Conservation (phyloP, 2,888 invertebrate genomes). For the Agrochola macilenta region DNA sequence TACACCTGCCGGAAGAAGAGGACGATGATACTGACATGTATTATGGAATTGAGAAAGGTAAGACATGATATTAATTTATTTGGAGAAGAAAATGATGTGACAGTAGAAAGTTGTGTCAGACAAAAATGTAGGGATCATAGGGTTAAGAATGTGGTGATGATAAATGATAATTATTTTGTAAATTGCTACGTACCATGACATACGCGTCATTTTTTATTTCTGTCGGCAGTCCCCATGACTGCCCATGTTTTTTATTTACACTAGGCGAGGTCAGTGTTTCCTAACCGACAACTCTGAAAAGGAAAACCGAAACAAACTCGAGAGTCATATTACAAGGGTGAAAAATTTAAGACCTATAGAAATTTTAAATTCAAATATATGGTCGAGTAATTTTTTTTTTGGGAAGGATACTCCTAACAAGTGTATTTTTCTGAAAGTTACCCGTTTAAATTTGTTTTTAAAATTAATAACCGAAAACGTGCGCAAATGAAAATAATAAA, state of each 20-base stretch:
- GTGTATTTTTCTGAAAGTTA: neutral
- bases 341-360: neutral
- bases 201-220: neutral
- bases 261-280: neutral
- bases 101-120: neutral
- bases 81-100: neutral
- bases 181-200: neutral
- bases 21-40: slow-evolving; percentile 89
- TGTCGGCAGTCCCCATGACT: too few species aligned
- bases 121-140: neutral
- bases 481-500: neutral
- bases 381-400: neutral
- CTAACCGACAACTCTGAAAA: neutral
- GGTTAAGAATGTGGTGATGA: neutral
- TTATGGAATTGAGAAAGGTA: slow-evolving; percentile 92
- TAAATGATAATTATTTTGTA: neutral
- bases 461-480: neutral
- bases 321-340: too few species aligned
- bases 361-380: neutral
- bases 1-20: slow-evolving; percentile 91
- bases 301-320: neutral
- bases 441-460: neutral
- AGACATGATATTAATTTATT: neutral
- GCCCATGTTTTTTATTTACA: neutral
- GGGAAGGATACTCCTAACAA: too few species aligned